Percentiles rank a stretch among this genome's conserved stretches.
These are phyloP conservation scores for Opisthocomus hoazin DNA, from an alignment of 2,113 vertebrate genomes.

Conservation along the genomic window DNA sequence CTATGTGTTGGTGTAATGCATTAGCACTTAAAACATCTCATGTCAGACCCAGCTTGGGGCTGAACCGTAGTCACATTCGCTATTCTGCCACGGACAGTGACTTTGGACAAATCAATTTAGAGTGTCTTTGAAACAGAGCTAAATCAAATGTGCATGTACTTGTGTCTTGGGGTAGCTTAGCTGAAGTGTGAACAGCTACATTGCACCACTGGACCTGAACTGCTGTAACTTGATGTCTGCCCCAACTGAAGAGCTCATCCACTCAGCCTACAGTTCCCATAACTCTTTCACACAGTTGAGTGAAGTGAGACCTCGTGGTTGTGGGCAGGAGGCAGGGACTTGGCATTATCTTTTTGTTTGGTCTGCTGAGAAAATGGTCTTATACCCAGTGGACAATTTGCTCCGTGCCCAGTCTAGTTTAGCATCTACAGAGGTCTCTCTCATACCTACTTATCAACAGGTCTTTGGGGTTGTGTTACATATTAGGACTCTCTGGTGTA, in stretches of 20 bases:
- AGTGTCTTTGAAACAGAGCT: neutral
- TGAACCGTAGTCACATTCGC: neutral
- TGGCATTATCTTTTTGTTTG: neutral
- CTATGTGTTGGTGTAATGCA: neutral
- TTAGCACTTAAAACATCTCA: neutral
- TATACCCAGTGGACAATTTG: neutral
- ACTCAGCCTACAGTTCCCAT: neutral
- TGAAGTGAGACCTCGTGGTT: neutral
- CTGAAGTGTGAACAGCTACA: neutral
- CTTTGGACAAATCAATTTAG: neutral
- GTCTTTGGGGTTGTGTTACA: neutral
- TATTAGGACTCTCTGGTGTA: neutral
- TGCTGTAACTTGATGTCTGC: neutral
- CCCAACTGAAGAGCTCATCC: neutral
- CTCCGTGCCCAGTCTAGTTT: neutral
- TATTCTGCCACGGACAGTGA: neutral
- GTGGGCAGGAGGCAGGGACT: neutral
- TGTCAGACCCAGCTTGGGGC: neutral
- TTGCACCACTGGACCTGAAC: neutral
- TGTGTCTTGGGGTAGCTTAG: neutral
- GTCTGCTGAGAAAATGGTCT: neutral
- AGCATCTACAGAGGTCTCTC: neutral
- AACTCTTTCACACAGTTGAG: neutral
- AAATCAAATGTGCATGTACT: neutral
- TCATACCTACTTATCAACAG: accelerated